These are phyloP conservation scores for Belonocnema kinseyi DNA, from an alignment of 1,140 invertebrate species.

Conservation along the genomic window DNA sequence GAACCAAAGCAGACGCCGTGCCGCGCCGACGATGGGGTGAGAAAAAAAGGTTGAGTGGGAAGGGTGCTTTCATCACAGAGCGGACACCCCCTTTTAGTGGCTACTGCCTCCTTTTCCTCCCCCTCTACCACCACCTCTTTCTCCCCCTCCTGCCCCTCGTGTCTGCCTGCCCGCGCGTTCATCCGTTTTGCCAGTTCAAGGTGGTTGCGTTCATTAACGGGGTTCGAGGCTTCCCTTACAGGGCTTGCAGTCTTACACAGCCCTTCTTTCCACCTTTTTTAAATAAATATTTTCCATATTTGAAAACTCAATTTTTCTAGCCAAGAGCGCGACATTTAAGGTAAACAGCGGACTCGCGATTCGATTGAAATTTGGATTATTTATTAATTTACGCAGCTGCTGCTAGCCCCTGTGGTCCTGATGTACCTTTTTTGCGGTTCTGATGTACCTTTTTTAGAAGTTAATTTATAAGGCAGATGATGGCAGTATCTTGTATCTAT, in stretches of 20 bases:
- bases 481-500: too few species aligned
- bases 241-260: too few species aligned
- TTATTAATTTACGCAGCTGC: too few species aligned
- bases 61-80: slow-evolving; percentile 69
- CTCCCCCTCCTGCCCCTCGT: slow-evolving; percentile 44
- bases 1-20: slow-evolving; percentile 59
- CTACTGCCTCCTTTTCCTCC: slow-evolving; percentile 53
- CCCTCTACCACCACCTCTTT: slow-evolving; percentile 41
- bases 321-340: too few species aligned
- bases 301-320: neutral
- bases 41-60: slow-evolving; percentile 53
- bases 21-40: slow-evolving; percentile 49
- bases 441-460: too few species aligned
- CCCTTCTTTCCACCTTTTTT: slow-evolving; percentile 40
- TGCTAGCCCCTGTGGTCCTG: too few species aligned
- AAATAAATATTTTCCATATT: slow-evolving; percentile 12
- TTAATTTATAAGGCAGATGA: too few species aligned
- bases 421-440: too few species aligned
- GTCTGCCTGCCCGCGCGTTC: slow-evolving; percentile 63
- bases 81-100: slow-evolving; percentile 71
- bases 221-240: slow-evolving; percentile 52
- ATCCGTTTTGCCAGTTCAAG: slow-evolving; percentile 74
- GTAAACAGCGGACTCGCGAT: too few species aligned
- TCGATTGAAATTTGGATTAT: too few species aligned
- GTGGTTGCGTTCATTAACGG: slow-evolving; percentile 74